Evolutionary conservation across 2,888 invertebrate genomes (phyloP), one percentile per base, ranked within the genome.

Genomic region (Xestia xanthographa): DNA sequence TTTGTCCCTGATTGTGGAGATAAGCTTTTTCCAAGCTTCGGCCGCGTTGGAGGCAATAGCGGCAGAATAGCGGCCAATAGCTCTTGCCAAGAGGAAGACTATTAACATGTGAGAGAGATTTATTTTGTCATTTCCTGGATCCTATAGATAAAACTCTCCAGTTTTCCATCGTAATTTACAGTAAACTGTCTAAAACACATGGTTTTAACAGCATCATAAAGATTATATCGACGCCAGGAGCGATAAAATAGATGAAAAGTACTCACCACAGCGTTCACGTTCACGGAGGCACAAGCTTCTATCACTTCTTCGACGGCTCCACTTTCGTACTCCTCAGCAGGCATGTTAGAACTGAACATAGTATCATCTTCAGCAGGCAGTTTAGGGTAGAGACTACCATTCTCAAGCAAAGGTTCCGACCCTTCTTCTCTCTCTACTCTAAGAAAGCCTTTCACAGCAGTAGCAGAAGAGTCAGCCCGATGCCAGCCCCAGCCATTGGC

Each of bases 401-500:
- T 93, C 0, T 92, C 93, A 67, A 95, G 75, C n/a, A 93, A 81
- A 1, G 93, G 92, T 58, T 94, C 95, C 5, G 90, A 86, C 4
- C 90, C 91, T 72, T 92, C 94, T 4, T 94, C 95, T 29, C 96
- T 90, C 81, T 95, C 96, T 8, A 91, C 91, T 70, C 91, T 94
- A 79, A 96, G 86, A 77, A 96, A 96, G 0, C 95, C 95, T 17
- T 90, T 89, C 0, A 95, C 95, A 11, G 96, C 96, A 0, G 91
- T 89, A 0, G 95, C 88, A 2, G 94, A 93, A n/a, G 84, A 92
- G 9, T 89, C 87, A 0, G 90, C 83, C 29, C 96, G 89, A 82
- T 96, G 96, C 96, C 96, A 96, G 0, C 96, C 96, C 95, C 95
- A 96, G 2, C 96, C 96, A 76, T 96, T 95, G 63, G 96, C 95